Percentiles rank a stretch among this genome's conserved stretches.
phyloP scores from a whole-genome alignment of 2,888 invertebrate genomes.

The Zele albiditarsus region DNA sequence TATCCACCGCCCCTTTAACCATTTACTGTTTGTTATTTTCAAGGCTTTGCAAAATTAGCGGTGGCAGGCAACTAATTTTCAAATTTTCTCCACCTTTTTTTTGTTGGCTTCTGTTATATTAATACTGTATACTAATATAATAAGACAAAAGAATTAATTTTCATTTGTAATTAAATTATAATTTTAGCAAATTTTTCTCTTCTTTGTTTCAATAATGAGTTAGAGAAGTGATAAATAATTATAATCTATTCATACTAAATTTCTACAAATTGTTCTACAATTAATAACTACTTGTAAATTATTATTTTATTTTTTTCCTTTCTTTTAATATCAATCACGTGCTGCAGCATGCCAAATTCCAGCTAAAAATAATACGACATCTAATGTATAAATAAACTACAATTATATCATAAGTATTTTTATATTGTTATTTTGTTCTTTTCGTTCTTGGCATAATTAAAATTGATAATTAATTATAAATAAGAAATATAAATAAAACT shows the following conservation, averaged over 20 bases:
- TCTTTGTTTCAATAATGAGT: neutral
- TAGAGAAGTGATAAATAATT: neutral
- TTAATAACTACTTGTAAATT: neutral
- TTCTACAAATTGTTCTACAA: neutral
- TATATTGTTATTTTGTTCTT: conserved; percentile 11
- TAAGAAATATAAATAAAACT: conserved; percentile 24
- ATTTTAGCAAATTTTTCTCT: neutral
- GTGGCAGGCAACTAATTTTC: neutral
- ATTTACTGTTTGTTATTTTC: conserved; percentile 18
- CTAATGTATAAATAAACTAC: neutral
- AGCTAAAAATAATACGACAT: conserved; percentile 39
- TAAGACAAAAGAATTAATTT: neutral
- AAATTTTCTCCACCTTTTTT: neutral
- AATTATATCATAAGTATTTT: neutral
- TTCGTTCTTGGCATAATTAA: neutral
- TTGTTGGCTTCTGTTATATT: neutral
- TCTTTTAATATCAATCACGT: conserved; percentile 31
- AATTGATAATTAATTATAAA: neutral
- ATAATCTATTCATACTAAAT: neutral
- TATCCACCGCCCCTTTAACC: neutral
- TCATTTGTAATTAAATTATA: neutral
- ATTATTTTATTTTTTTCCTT: neutral
- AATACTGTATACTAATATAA: neutral
- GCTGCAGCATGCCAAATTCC: conserved; percentile 50
- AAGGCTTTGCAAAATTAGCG: conserved; percentile 22